Percentiles rank a stretch among this genome's conserved stretches.
phyloP scores from a whole-genome alignment of 53 echinoderm and acorn worm species.

The Zoroaster sp. region DNA sequence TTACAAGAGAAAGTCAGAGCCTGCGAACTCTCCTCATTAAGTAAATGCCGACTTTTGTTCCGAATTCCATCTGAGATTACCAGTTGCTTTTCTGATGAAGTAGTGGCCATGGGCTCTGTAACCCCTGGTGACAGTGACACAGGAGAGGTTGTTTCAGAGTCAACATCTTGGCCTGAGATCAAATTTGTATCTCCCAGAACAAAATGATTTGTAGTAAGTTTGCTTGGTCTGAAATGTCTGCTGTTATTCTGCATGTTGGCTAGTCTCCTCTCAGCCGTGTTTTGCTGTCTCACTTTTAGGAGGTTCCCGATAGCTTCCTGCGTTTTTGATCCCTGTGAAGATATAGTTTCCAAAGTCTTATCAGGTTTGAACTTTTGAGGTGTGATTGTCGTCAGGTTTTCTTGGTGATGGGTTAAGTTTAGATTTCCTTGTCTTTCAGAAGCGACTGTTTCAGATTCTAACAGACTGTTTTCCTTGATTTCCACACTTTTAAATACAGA shows the following conservation, averaged over 20 bases:
- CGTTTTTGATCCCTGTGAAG: background rate
- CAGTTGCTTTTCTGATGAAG: too few relatives aligned
- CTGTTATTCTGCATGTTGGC: constrained; percentile 17
- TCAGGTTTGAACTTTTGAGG: background rate
- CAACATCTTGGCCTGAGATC: background rate
- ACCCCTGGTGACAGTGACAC: background rate
- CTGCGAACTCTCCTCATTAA: too few relatives aligned
- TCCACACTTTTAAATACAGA: background rate
- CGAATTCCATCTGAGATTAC: too few relatives aligned
- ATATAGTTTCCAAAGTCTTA: background rate
- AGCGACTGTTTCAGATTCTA: background rate
- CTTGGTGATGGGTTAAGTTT: background rate
- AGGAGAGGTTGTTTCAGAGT: background rate
- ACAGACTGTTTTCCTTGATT: background rate
- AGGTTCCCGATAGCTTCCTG: background rate
- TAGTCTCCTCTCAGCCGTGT: constrained; percentile 5
- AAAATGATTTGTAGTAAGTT: background rate
- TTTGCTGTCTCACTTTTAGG: background rate
- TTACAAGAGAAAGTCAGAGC: background rate
- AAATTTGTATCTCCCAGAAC: background rate
- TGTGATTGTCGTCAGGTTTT: background rate
- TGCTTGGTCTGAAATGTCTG: constrained; percentile 38
- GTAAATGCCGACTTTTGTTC: too few relatives aligned
- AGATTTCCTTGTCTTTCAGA: background rate
- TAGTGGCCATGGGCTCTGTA: background rate